Percentiles rank a stretch among this genome's conserved stretches.
These are phyloP conservation scores for Paracentrotus lividus DNA, from an alignment of 53 echinoderm and acorn worm genomes.

Conservation along the genomic window DNA sequence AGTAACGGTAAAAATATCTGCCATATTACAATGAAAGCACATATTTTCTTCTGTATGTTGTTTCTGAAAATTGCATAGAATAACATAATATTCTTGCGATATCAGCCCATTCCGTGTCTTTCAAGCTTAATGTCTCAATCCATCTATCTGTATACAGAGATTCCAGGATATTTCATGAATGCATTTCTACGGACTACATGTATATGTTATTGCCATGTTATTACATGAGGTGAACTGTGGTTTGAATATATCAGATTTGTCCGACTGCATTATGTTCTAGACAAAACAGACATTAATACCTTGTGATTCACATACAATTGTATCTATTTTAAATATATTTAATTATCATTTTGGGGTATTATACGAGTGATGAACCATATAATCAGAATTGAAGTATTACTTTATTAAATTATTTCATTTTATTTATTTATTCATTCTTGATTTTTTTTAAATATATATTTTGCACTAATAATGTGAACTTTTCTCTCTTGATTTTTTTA, in stretches of 20 bases:
- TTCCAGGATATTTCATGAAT: background rate
- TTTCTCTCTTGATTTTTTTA: background rate
- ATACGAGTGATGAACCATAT: background rate
- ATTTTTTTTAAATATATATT: no score
- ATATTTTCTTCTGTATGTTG: slow-evolving; percentile 28
- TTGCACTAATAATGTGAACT: background rate
- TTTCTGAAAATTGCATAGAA: slow-evolving; percentile 59
- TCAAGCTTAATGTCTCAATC: background rate
- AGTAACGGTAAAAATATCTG: slow-evolving; percentile 58
- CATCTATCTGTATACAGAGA: background rate
- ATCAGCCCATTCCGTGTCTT: slow-evolving; percentile 19
- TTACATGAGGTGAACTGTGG: background rate
- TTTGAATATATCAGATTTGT: background rate
- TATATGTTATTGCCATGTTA: slow-evolving; percentile 4
- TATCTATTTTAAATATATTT: background rate
- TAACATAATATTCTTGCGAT: slow-evolving; percentile 22
- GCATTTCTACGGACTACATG: background rate
- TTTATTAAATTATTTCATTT: background rate
- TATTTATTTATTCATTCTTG: background rate
- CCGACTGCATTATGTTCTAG: background rate
- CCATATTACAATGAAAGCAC: slow-evolving; percentile 59
- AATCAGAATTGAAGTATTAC: background rate
- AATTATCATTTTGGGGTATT: background rate
- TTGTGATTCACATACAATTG: background rate
- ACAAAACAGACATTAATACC: background rate